phyloP scores from a whole-genome alignment of 2,113 vertebrate species.

The Prolemur simus region DNA sequence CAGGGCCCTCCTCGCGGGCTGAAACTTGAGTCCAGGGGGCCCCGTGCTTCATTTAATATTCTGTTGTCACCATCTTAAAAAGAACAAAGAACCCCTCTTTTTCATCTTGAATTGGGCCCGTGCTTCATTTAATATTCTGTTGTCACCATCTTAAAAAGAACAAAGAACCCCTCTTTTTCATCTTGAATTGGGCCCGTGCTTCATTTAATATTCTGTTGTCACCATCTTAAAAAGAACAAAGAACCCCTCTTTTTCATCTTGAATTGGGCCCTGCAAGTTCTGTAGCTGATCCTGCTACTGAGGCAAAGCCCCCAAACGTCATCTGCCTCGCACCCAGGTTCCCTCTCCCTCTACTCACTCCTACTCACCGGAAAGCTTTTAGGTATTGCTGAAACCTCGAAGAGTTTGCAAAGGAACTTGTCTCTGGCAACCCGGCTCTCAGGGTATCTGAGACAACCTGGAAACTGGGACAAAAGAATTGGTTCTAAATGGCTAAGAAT shows the following conservation, averaged over 20 bases:
- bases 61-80: background rate
- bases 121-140: too few relatives aligned
- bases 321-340: background rate
- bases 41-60: background rate
- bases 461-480: background rate
- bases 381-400: background rate
- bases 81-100: background rate
- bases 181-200: too few relatives aligned
- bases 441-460: background rate
- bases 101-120: background rate
- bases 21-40: background rate
- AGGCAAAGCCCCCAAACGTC: background rate
- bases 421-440: background rate
- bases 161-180: too few relatives aligned
- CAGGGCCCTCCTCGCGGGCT: background rate
- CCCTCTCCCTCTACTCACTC: background rate
- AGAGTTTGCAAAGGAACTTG: background rate
- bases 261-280: background rate
- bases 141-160: too few relatives aligned
- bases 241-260: background rate
- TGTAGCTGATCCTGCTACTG: background rate
- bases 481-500: background rate
- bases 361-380: accelerated
- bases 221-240: background rate
- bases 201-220: background rate